Evolutionary conservation across 2,113 vertebrate genomes (phyloP).

Genomic region (Burhinus oedicnemus): DNA sequence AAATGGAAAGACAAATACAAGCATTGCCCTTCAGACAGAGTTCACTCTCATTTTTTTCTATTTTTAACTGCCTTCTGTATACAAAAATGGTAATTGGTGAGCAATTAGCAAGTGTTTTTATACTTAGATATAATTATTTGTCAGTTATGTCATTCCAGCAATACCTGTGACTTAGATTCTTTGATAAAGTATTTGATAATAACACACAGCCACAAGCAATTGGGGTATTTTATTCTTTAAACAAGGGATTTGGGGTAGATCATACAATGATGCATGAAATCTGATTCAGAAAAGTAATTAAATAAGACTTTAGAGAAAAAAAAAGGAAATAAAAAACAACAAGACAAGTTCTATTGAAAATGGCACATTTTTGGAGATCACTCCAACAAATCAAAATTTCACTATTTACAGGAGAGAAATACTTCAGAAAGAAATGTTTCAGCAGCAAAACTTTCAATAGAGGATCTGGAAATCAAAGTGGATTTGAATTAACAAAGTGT

Average conservation of each 20-base stretch:
- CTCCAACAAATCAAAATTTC: neutral
- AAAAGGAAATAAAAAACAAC: neutral
- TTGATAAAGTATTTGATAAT: neutral
- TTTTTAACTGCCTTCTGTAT: neutral
- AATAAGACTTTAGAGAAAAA: neutral
- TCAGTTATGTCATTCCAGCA: neutral
- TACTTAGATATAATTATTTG: neutral
- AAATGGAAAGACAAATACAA: neutral
- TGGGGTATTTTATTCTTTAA: neutral
- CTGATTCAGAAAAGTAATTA: neutral
- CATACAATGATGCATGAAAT: neutral
- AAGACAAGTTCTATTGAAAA: neutral
- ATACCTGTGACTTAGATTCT: neutral
- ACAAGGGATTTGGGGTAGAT: neutral
- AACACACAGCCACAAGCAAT: neutral
- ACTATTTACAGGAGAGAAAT: neutral
- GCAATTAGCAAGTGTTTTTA: neutral
- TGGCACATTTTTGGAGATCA: neutral
- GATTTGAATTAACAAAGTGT: neutral
- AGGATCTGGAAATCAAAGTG: neutral
- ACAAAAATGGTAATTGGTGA: neutral
- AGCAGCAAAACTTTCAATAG: neutral
- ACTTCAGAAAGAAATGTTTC: neutral
- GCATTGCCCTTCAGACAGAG: neutral
- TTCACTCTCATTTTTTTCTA: neutral